A percentile compares a stretch with the other conserved stretches of the same genome.
Evolutionary conservation across 2,113 vertebrate genomes (phyloP).

Genomic region (Scophthalmus maximus): DNA sequence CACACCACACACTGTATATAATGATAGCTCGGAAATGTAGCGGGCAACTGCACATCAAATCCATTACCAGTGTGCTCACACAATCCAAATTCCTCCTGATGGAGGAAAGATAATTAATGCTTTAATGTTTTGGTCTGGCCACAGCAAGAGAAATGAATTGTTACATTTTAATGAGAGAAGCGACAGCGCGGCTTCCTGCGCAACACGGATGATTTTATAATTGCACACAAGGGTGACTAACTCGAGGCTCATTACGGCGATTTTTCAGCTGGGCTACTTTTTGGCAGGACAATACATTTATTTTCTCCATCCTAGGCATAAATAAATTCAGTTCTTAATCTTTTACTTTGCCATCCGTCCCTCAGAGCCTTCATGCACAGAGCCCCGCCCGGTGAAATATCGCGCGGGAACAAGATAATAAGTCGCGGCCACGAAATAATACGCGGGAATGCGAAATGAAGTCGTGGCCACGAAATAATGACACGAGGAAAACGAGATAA

Average conservation of each 20-base stretch:
- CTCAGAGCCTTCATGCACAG: constrained; percentile 17
- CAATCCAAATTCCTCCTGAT: constrained; percentile 95
- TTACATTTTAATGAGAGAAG: constrained; percentile 98
- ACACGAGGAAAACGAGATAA: too few relatives aligned
- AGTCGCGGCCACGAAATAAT: too few relatives aligned
- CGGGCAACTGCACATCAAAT: constrained; percentile 87
- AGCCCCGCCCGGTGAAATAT: too few relatives aligned
- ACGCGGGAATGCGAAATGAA: too few relatives aligned
- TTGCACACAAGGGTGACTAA: constrained; percentile 84
- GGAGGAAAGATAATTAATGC: constrained; percentile 97
- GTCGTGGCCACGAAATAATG: too few relatives aligned
- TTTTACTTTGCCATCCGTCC: not conserved
- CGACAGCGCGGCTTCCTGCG: constrained; percentile 87
- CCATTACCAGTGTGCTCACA: constrained; percentile 94
- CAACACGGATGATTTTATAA: constrained; percentile 91
- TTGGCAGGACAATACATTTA: constrained; percentile 70
- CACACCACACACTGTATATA: constrained; percentile 89
- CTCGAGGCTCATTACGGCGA: constrained; percentile 77
- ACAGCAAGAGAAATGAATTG: constrained; percentile 91
- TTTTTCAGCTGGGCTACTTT: constrained; percentile 74
- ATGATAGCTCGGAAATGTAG: constrained; percentile 87
- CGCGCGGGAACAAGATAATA: too few relatives aligned
- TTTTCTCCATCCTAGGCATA: constrained; percentile 54
- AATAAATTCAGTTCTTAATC: constrained; percentile 66
- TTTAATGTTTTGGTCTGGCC: constrained; percentile 92